A percentile compares a stretch with the other conserved stretches of the same genome.
Conservation (phyloP, 2,113 vertebrate species). For the Podiceps cristatus region DNA sequence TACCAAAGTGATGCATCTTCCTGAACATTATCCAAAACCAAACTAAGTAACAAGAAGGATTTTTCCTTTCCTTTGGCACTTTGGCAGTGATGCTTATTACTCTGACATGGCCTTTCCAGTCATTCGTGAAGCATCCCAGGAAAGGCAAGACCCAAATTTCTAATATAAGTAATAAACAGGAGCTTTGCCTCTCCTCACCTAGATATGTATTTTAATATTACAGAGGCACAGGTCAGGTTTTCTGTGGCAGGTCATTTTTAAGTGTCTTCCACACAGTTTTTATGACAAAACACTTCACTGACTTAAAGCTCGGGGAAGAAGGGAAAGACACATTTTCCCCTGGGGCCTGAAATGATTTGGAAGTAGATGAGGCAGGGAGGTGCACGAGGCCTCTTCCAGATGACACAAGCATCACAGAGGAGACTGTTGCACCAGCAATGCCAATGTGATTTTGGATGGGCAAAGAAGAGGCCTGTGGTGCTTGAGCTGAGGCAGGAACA, state of each 20-base stretch:
- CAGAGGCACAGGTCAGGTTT: background rate
- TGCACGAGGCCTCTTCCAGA: background rate
- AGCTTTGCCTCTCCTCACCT: background rate
- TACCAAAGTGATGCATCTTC: background rate
- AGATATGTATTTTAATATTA: background rate
- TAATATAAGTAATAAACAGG: background rate
- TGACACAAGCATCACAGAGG: background rate
- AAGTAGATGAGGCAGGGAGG: background rate
- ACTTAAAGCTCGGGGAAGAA: background rate
- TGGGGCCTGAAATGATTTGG: background rate
- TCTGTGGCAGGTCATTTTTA: background rate
- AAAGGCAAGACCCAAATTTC: background rate
- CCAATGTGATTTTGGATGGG: rapidly evolving
- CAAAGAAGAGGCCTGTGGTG: background rate
- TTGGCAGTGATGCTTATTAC: background rate
- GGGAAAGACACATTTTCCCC: background rate
- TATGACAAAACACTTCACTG: background rate
- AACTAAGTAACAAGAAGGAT: background rate
- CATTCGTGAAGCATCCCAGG: background rate
- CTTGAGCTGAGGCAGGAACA: background rate
- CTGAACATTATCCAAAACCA: background rate
- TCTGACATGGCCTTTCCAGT: background rate
- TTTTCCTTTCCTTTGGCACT: background rate
- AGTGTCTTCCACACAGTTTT: background rate
- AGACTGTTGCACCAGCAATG: background rate